Evolutionary conservation across 2,888 invertebrate genomes (phyloP).

Genomic region (Flabesymbios commensalis): DNA sequence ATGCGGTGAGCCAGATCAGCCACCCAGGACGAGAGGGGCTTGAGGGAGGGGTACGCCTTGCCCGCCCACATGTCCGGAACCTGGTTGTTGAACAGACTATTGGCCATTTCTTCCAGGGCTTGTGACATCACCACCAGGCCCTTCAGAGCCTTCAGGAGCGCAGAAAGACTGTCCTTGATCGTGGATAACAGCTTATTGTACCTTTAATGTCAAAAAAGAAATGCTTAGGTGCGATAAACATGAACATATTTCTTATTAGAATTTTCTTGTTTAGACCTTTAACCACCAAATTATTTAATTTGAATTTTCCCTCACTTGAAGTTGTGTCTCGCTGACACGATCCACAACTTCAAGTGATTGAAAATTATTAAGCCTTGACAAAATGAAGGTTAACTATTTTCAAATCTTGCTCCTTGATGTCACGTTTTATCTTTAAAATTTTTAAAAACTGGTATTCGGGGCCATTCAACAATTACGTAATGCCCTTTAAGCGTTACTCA

Average conservation of each 20-base stretch:
- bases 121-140: conserved; percentile 81
- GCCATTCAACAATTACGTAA: no score
- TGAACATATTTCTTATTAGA: neutral
- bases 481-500: no score
- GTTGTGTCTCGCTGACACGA: no score
- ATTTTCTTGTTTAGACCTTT: no score
- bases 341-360: no score
- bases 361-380: no score
- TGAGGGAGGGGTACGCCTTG: conserved; percentile 62
- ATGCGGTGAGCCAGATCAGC: conserved; percentile 55
- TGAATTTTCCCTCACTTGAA: no score
- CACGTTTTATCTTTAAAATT: no score
- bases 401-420: no score
- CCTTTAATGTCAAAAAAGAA: conserved; percentile 34
- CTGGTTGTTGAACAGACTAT: conserved; percentile 70
- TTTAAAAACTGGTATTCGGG: no score
- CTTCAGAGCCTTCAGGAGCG: conserved; percentile 72
- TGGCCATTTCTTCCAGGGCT: conserved; percentile 72
- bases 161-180: conserved; percentile 64
- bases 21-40: conserved; percentile 61
- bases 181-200: conserved; percentile 56
- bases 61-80: conserved; percentile 75
- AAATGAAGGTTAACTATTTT: no score
- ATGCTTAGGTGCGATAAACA: neutral
- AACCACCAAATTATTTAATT: no score